Evolutionary conservation across 2,113 vertebrate genomes (phyloP), one percentile per base, ranked within the genome.

Genomic region (Trinectes maculatus): DNA sequence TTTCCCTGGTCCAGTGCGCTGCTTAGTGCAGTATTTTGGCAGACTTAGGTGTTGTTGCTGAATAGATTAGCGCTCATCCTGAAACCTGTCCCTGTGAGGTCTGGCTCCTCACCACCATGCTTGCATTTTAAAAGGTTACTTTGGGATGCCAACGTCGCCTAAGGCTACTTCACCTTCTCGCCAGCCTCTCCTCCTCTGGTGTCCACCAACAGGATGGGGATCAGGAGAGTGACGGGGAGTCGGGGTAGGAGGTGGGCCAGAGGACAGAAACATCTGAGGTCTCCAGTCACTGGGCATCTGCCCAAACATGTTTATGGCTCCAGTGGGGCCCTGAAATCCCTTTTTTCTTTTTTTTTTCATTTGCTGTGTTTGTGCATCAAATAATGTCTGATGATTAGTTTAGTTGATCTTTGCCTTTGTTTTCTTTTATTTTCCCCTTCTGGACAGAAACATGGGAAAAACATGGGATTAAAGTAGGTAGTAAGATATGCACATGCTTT

Each of bases 121-220:
- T 76, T 66, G 75, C 84, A 82, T 88, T 83, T 85, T 82, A 74
- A 88, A 87, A 86, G 88, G 88, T 88, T 86, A 82, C 75, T 72
- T 65, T 5, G 16, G 65, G 84, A 84, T 74, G 84, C 84, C 88
- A 84, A 61, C 71, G 42, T 66, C 12, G 68, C 83, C 77, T 34
- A 4, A 33, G 77, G 82, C 76, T 46, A 21, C 57, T 51, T 7
- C 36, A 11, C 31, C 25, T 3, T 22, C 47, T 44, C 42, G 13
- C 65, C 60, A 53, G 33, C 40, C 44, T 60, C 51, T 56, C 44
- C 47, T 68, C 51, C 59, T 25, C 49, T 66, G 63, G 43, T 51
- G 0, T 60, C 42, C 0, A 12, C 62, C 78, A 63, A 60, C 48
- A 56, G 66, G 59, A 68, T 19, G 54, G 16, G 22, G 63, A 70